Base-by-base conservation (phyloP, 1,140 invertebrate species). In the Philaenus spumarius region DNA sequence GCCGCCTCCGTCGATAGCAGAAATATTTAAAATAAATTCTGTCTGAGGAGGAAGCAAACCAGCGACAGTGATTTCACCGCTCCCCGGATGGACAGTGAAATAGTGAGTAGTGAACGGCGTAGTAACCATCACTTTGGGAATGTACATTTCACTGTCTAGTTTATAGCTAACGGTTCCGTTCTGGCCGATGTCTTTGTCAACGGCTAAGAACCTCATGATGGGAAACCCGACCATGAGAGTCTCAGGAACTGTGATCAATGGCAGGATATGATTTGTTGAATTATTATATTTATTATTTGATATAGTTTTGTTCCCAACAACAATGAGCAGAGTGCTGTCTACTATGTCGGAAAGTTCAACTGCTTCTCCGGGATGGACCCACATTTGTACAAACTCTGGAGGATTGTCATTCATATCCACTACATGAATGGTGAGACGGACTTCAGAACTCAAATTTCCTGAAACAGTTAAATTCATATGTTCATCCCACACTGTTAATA, bases 391-490 rank as follows among this genome's bases (percentile, higher is more conserved):
- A 61, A 83, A 85, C 46, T 78, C 76, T 0, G 92, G 92, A 0
- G 77, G 63, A 73, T 93, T 92, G 70, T 95, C 92, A 68, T 95
- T 95, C 58, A 85, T 82, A 72, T 95, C 92, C 5, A 81, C 74
- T 12, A 95, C 73, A 1, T 73, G 76, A 47, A 95, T 81, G 0
- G 75, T 83, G 2, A 95, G 65, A 61, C 81, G 80, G 0, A 83
- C 82, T 70, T 85, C 82, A 2, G 83, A 83, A n/a, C 77, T 82
- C 11, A 90, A 67, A 55, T 87, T 86, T 1, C 85, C 86, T 69
- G 66, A 46, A 67, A 66, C n/a, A n/a, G n/a, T n/a, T n/a, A n/a
- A n/a, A n/a, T n/a, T n/a, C n/a, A n/a, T n/a, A n/a, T n/a, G n/a
- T n/a, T n/a, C n/a, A n/a, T n/a, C n/a, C n/a, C n/a, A n/a, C n/a